A percentile compares a stretch with the other conserved stretches of the same genome.
These are phyloP conservation scores for Pica pica DNA, from an alignment of 2,113 vertebrate species.

Conservation along the genomic window DNA sequence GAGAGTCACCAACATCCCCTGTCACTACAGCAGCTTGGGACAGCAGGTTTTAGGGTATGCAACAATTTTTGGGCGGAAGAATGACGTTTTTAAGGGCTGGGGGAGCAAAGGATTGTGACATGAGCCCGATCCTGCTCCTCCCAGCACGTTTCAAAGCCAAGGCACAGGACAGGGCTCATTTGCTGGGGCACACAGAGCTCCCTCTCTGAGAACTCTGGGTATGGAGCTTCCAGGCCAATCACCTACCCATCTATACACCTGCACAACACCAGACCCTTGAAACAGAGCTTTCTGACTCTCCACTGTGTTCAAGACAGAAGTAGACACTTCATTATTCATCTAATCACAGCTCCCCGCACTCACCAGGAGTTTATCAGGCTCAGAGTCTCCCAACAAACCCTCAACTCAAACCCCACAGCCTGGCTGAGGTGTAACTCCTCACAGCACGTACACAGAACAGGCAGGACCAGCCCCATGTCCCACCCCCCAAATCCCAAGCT, in stretches of 20 bases:
- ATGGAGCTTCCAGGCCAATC: not conserved
- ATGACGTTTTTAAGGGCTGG: not conserved
- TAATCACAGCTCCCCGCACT: not conserved
- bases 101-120: fast-evolving
- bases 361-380: no score
- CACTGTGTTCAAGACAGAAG: fast-evolving
- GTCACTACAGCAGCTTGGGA: not conserved
- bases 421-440: not conserved
- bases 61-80: fast-evolving
- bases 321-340: fast-evolving
- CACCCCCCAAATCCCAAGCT: fast-evolving
- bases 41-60: not conserved
- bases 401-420: fast-evolving
- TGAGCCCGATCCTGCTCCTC: not conserved
- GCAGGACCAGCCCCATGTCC: fast-evolving
- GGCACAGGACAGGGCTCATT: not conserved
- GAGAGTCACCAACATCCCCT: fast-evolving
- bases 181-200: not conserved
- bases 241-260: fast-evolving
- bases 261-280: not conserved
- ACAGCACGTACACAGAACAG: fast-evolving
- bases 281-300: not conserved
- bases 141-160: not conserved
- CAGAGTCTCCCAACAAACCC: fast-evolving
- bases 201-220: not conserved